Evolutionary conservation across 2,888 invertebrate genomes (phyloP).

Genomic region (Stenolophus ochropezus): DNA sequence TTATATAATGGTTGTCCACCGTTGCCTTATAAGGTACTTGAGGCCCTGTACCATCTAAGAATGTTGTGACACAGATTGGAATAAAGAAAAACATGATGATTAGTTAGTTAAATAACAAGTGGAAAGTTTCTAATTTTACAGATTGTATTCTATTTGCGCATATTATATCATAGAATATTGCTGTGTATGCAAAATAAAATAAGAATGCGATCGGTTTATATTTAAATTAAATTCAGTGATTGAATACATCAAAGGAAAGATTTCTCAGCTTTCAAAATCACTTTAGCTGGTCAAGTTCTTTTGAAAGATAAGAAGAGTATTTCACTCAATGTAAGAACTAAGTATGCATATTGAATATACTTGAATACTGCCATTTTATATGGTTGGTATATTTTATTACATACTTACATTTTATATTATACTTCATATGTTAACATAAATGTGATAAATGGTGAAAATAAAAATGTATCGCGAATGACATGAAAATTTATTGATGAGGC

Average conservation of each 20-base stretch:
- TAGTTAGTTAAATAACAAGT: too few species aligned
- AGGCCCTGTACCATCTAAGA: too few species aligned
- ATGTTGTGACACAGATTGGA: too few species aligned
- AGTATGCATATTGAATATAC: constrained; percentile 6
- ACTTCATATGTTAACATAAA: neutral
- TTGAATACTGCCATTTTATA: neutral
- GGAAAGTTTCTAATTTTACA: too few species aligned
- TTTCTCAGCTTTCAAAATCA: neutral
- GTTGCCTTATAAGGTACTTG: too few species aligned
- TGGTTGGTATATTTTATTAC: neutral
- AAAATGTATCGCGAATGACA: neutral
- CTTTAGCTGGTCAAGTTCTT: neutral
- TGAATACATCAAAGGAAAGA: neutral
- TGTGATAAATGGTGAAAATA: neutral
- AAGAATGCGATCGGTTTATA: neutral
- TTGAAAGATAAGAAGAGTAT: neutral
- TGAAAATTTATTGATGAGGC: too few species aligned
- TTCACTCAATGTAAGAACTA: neutral
- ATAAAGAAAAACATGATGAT: too few species aligned
- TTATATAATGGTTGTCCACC: too few species aligned
- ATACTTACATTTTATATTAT: neutral
- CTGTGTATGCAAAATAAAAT: neutral
- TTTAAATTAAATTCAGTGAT: neutral
- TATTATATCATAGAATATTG: too few species aligned
- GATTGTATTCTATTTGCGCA: too few species aligned